Evolutionary conservation across 2,113 vertebrate species (phyloP).

Genomic region (Odocoileus hemionus): DNA sequence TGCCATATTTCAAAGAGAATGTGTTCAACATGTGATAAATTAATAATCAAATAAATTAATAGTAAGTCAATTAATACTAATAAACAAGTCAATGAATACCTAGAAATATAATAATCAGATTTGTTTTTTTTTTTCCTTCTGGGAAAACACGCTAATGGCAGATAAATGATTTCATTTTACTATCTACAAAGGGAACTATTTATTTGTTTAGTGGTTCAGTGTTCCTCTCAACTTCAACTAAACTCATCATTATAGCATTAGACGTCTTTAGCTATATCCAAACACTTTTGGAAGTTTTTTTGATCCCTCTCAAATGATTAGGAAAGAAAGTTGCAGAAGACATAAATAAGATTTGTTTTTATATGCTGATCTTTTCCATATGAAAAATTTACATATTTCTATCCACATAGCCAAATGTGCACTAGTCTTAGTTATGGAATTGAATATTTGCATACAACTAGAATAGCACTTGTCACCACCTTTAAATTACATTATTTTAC

Average conservation of each 20-base stretch:
- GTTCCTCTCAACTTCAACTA: neutral
- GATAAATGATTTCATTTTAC: neutral
- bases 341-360: neutral
- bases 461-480: neutral
- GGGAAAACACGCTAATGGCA: neutral
- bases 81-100: neutral
- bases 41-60: neutral
- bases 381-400: neutral
- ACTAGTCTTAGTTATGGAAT: neutral
- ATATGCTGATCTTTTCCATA: neutral
- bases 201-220: neutral
- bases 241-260: neutral
- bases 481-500: constrained; percentile 16
- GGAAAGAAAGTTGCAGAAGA: neutral
- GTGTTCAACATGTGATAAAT: neutral
- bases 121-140: neutral
- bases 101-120: neutral
- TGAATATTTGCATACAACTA: constrained; percentile 10
- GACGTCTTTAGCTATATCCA: neutral
- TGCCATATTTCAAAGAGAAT: neutral
- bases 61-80: neutral
- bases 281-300: neutral
- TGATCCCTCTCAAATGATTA: neutral
- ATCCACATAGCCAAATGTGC: neutral
- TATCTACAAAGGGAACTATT: neutral